A percentile compares a stretch with the other conserved stretches of the same genome.
These are phyloP conservation scores for Dromiciops gliroides DNA, from an alignment of 2,113 vertebrate genomes.

Conservation along the genomic window DNA sequence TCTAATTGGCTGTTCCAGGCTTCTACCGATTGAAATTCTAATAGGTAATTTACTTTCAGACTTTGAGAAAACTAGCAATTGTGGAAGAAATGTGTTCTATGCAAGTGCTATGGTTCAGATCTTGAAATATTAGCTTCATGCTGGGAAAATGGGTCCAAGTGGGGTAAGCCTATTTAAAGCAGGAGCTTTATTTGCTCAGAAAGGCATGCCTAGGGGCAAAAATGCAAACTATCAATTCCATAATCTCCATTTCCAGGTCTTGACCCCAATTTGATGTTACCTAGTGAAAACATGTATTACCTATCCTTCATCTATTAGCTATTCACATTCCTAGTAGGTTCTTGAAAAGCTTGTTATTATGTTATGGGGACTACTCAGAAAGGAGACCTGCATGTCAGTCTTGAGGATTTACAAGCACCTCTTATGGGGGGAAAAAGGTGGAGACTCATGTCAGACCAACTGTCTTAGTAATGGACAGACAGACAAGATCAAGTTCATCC, in stretches of 20 bases:
- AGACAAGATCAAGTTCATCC: not conserved
- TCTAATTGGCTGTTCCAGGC: slow-evolving; percentile 39
- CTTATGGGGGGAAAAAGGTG: not conserved
- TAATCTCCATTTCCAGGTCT: slow-evolving; percentile 23
- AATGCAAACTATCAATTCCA: slow-evolving; percentile 1
- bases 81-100: slow-evolving; percentile 8
- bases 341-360: not conserved
- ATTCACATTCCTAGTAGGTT: not conserved
- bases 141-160: slow-evolving; percentile 30
- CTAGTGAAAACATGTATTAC: slow-evolving; percentile 18
- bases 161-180: slow-evolving; percentile 53
- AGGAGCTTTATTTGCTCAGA: slow-evolving; percentile 27
- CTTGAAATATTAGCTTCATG: slow-evolving; percentile 61
- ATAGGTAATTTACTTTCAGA: slow-evolving; percentile 62
- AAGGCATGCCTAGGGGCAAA: not conserved
- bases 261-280: slow-evolving; percentile 26
- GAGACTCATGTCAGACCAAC: not conserved
- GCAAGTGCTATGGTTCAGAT: slow-evolving; percentile 36
- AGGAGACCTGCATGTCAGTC: not conserved
- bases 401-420: not conserved
- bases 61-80: slow-evolving; percentile 51
- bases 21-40: slow-evolving; percentile 58
- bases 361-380: not conserved
- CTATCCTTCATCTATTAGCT: slow-evolving; percentile 22
- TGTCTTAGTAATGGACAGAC: not conserved